phyloP scores from a whole-genome alignment of 2,797 vertebrate species.

The Hylomyscus alleni region DNA sequence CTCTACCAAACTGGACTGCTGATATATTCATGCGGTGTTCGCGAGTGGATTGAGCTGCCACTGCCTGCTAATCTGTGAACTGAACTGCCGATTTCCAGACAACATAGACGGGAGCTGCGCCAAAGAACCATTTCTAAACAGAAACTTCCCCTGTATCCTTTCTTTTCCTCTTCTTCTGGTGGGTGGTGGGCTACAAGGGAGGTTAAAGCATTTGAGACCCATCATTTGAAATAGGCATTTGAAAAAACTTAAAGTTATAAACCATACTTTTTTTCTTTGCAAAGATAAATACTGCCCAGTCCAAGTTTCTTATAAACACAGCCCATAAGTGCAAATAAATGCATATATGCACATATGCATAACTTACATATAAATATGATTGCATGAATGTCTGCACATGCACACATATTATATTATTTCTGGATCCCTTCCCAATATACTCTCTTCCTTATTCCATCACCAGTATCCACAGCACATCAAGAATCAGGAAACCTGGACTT shows the following conservation, averaged over 20 bases:
- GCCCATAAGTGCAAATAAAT: neutral
- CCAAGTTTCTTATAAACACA: conserved; percentile 25
- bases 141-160: neutral
- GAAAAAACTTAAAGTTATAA: neutral
- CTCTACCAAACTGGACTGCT: neutral
- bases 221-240: neutral
- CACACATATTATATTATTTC: neutral
- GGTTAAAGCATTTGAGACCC: neutral
- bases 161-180: neutral
- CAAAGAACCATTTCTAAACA: neutral
- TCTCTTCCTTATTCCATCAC: neutral
- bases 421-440: neutral
- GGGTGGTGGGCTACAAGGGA: neutral
- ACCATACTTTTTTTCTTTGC: neutral
- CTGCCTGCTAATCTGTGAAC: neutral
- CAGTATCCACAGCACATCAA: neutral
- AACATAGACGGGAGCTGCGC: neutral
- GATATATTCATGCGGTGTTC: neutral
- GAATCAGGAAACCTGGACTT: neutral
- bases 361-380: neutral
- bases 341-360: neutral
- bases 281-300: neutral
- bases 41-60: neutral
- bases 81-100: neutral
- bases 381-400: neutral